phyloP scores from a whole-genome alignment of 1,140 invertebrate species.

The Trichonephila inaurata region DNA sequence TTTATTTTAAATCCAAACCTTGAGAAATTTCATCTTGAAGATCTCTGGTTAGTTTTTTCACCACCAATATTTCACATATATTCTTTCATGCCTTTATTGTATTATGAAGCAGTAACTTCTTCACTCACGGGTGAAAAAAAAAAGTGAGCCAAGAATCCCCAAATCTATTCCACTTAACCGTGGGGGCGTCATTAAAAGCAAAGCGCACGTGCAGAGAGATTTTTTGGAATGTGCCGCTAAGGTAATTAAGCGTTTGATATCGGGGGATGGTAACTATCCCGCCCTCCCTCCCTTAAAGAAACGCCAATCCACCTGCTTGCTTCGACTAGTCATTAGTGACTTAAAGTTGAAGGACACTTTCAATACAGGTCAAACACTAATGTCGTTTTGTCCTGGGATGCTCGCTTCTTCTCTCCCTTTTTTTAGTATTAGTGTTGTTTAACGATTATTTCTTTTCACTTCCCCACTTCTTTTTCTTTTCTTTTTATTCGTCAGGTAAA shows the following conservation, averaged over 20 bases:
- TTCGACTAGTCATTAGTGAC: constrained; percentile 69
- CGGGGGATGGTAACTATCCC: not conserved
- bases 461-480: constrained; percentile 40
- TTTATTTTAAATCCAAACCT: too few relatives aligned
- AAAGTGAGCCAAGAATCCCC: not conserved
- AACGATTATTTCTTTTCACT: constrained; percentile 63
- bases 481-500: constrained; percentile 12
- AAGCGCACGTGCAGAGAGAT: constrained; percentile 64
- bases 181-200: constrained; percentile 74
- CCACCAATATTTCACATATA: too few relatives aligned
- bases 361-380: constrained; percentile 76
- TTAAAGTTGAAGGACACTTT: constrained; percentile 71
- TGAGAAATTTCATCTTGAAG: too few relatives aligned
- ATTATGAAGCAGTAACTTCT: not conserved
- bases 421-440: constrained; percentile 49
- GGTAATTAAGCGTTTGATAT: constrained; percentile 75
- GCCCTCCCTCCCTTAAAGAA: constrained; percentile 8
- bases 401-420: not conserved
- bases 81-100: not conserved
- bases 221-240: constrained; percentile 68
- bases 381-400: constrained; percentile 56
- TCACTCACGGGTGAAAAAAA: not conserved
- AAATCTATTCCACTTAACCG: constrained; percentile 55
- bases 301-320: constrained; percentile 58
- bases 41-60: too few relatives aligned